Evolutionary conservation across 2,113 vertebrate genomes (phyloP), one percentile per base, ranked within the genome.

Genomic region (Corythoichthys haematopterus): DNA sequence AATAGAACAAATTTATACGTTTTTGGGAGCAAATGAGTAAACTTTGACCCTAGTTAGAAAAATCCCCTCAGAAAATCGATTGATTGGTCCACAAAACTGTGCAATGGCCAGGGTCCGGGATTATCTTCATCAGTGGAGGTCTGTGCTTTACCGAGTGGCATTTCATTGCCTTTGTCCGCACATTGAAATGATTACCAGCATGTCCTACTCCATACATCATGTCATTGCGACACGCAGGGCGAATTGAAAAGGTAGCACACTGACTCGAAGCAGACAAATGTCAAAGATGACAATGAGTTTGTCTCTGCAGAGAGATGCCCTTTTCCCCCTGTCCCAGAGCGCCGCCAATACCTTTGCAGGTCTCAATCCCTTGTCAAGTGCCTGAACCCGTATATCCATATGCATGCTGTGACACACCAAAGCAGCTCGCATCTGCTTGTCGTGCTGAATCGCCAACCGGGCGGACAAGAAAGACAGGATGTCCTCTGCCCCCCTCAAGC

Each of bases 331-430:
- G 78, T 88, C 88, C 84, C 84, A 75, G 55, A 64, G 80, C 84
- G 81, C 79, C 85, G 82, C 72, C 76, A 66, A 80, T 74, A 81
- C 69, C 84, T 43, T 75, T 85, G 59, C 78, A 70, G 89, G 83
- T 84, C 89, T 85, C 87, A 80, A 74, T 86, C 83, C 80, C 83
- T 78, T 84, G 84, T 89, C 84, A 84, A 89, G 89, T 73, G 78
- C 67, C 78, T 80, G 78, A 85, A 90, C 89, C 87, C 90, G 88
- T 73, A 74, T 87, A 88, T 90, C 84, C 87, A 89, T 89, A 90
- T 90, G 87, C 85, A 91, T 91, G 83, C 69, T 68, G 78, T 80
- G 71, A 76, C 85, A 86, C 79, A 78, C 76, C 72, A n/a, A 78
- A 85, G 78, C 72, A 59, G 33, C 71, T 55, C 65, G 69, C 83